Evolutionary conservation across 2,797 vertebrate species (phyloP), one percentile per base, ranked within the genome.

Genomic region (Xyrichtys novacula): DNA sequence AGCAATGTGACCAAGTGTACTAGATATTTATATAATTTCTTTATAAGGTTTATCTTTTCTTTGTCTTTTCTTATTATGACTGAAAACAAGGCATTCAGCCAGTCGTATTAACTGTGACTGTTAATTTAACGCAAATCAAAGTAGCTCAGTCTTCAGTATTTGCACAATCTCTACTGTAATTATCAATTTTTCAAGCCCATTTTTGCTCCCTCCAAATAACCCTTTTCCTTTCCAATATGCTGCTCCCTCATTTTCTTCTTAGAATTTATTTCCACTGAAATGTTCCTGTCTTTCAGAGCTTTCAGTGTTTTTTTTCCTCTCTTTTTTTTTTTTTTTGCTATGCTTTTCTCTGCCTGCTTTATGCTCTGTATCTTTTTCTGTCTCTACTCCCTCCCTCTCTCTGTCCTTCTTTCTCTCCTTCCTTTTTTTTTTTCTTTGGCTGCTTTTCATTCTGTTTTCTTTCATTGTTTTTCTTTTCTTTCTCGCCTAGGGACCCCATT

Each of bases 381-480:
- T 86, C 87, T 88, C 78, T 81, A 74, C 85, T 88, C 81, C 85
- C 83, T 88, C 83, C 70, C 65, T 91, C 79, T 78, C 71, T 86
- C 71, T 78, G 75, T 87, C 82, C 81, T 65, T 85, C 83, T 74
- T 70, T 89, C 82, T 76, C 66, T 91, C 80, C 79, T 67, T 86
- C 76, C 63, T 76, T 90, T 79, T 74, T 78, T 89, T 89, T 85
- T 86, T 85, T 75, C 84, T 89, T 84, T 88, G 84, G 86, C 88
- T 93, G 86, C 92, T 92, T 94, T 93, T 93, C 85, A 92, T 90
- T 93, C 88, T 91, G 83, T 92, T 93, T 93, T 90, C 90, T 93
- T 92, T 92, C 88, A 91, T 94, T 94, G 92, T 94, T 93, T 93
- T 92, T 86, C 81, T 92, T 88, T 92, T 92, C 89, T 92, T 90